Evolutionary conservation across 2,113 vertebrate species (phyloP).

Genomic region (Excalfactoria chinensis): DNA sequence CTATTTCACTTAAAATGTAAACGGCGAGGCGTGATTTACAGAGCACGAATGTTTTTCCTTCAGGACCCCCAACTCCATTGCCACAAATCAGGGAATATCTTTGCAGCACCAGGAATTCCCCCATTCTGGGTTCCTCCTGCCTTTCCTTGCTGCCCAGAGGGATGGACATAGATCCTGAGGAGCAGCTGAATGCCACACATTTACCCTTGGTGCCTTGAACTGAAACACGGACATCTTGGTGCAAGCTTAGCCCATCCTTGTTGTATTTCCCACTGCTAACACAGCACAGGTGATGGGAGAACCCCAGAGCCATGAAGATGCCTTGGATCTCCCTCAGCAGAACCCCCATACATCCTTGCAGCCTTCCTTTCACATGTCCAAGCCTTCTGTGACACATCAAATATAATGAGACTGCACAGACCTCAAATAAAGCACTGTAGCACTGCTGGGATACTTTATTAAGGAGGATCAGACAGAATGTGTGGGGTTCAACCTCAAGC

Average conservation of each 20-base stretch:
- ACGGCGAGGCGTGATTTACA: conserved; percentile 17
- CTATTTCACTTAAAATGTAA: conserved; percentile 67
- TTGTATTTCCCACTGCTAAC: not conserved
- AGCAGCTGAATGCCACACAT: not conserved
- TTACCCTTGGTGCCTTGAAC: not conserved
- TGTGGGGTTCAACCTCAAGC: not conserved
- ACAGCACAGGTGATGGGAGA: fast-evolving
- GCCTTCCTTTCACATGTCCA: conserved; percentile 76
- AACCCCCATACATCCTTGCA: conserved; percentile 18
- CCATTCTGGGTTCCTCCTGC: not conserved
- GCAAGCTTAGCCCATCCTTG: not conserved
- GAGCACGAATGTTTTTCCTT: conserved; percentile 57
- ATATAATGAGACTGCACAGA: conserved; percentile 84
- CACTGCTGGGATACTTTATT: conserved; percentile 74
- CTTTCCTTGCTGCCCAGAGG: not conserved
- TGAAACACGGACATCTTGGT: not conserved
- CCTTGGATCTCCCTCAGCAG: not conserved
- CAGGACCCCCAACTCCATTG: not conserved
- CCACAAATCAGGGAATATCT: conserved; percentile 45
- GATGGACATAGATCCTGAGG: not conserved
- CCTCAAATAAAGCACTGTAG: conserved; percentile 75
- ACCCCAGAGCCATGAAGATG: too few relatives aligned
- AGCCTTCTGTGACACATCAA: conserved; percentile 80
- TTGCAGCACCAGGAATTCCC: not conserved
- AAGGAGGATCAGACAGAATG: conserved; percentile 77